Evolutionary conservation across 1,140 invertebrate genomes (phyloP).

Genomic region (Saccostrea echinata): DNA sequence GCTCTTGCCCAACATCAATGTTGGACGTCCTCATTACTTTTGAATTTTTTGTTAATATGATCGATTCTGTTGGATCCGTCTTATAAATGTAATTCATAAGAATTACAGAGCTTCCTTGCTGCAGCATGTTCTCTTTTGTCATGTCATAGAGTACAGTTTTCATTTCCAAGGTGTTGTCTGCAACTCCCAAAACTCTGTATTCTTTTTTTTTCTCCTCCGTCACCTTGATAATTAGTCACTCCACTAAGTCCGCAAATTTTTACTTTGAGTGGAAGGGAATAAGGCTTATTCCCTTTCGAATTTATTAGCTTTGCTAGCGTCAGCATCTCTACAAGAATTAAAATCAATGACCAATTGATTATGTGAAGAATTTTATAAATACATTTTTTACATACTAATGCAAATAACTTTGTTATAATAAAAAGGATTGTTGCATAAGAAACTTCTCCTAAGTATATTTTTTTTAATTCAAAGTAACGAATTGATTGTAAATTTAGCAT

Average conservation of each 20-base stretch:
- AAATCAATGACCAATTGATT: too few species aligned
- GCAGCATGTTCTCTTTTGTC: background rate
- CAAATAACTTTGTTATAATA: too few species aligned
- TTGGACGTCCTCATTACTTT: background rate
- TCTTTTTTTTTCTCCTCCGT: background rate
- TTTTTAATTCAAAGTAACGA: too few species aligned
- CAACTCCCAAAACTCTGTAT: background rate
- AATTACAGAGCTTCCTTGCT: slow-evolving; percentile 2
- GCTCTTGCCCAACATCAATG: background rate
- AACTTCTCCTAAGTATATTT: too few species aligned
- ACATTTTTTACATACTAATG: too few species aligned
- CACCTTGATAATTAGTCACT: background rate
- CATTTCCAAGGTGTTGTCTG: background rate
- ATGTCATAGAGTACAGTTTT: background rate
- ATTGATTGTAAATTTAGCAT: too few species aligned
- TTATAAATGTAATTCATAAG: slow-evolving; percentile 2
- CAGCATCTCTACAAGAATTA: background rate
- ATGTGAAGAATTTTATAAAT: too few species aligned
- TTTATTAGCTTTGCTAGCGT: background rate
- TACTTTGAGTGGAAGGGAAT: background rate
- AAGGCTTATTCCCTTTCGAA: background rate
- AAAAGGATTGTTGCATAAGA: too few species aligned
- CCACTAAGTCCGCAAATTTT: background rate
- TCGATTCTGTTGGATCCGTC: background rate
- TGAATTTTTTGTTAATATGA: background rate